These are phyloP conservation scores for Drosophila melanogaster DNA, from an alignment of 1,140 invertebrate genomes.

Conservation along the genomic window DNA sequence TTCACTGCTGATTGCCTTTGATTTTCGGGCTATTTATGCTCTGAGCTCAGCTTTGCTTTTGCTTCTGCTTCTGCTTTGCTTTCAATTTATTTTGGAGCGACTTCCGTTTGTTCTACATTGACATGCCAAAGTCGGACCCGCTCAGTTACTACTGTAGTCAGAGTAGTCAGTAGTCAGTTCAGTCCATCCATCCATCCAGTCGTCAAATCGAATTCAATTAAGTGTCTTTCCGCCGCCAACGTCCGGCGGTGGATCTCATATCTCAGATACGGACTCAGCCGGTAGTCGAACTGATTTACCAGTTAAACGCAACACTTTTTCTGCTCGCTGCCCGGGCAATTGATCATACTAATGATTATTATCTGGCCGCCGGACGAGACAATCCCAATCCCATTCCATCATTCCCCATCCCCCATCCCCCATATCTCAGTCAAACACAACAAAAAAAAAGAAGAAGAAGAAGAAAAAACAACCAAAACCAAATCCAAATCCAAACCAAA, in stretches of 20 bases:
- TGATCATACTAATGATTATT: conserved; percentile 81
- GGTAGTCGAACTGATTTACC: conserved; percentile 69
- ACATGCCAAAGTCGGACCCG: conserved; percentile 53
- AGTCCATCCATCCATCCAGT: conserved; percentile 10
- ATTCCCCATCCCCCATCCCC: conserved; percentile 5
- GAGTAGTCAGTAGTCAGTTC: conserved; percentile 5
- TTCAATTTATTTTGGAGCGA: conserved; percentile 77
- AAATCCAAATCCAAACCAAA: conserved; percentile 14
- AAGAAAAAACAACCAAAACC: conserved; percentile 2
- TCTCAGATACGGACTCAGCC: conserved; percentile 5
- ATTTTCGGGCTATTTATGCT: conserved; percentile 47
- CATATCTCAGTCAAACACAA: neutral
- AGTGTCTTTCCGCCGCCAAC: conserved; percentile 75
- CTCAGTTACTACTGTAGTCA: conserved; percentile 1
- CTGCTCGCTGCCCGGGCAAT: conserved; percentile 54
- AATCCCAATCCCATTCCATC: conserved; percentile 21
- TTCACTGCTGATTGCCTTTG: conserved; percentile 46
- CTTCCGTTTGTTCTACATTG: conserved; percentile 83
- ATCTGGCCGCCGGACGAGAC: conserved; percentile 55
- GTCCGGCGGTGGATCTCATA: conserved; percentile 55
- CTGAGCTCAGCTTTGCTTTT: conserved; percentile 41
- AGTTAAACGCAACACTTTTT: conserved; percentile 83
- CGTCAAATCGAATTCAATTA: conserved; percentile 82
- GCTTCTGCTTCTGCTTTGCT: conserved; percentile 41
- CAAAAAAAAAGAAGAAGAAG: neutral